Evolutionary conservation across 2,113 vertebrate genomes (phyloP).

Genomic region (Lanius ludovicianus): DNA sequence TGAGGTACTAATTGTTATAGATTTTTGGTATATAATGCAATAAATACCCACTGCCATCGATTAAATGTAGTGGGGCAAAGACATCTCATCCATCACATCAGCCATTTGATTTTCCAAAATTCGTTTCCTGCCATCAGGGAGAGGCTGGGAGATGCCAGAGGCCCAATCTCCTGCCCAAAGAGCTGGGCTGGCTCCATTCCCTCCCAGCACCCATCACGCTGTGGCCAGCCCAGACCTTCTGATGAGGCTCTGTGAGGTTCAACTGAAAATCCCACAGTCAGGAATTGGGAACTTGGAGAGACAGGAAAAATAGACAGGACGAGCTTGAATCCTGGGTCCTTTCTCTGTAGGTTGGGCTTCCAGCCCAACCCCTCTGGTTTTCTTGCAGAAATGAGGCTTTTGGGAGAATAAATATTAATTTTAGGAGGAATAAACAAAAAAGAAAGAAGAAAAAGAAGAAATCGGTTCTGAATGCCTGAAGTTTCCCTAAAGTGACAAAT

Average conservation of each 20-base stretch:
- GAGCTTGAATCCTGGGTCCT: neutral
- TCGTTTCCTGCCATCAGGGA: neutral
- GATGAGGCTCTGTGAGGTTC: neutral
- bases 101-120: neutral
- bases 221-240: neutral
- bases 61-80: neutral
- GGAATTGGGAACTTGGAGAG: neutral
- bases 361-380: neutral
- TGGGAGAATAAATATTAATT: neutral
- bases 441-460: neutral
- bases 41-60: neutral
- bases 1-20: constrained; percentile 47
- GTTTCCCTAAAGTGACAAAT: neutral
- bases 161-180: neutral
- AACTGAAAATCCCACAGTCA: neutral
- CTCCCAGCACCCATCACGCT: neutral
- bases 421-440: neutral
- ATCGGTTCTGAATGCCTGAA: neutral
- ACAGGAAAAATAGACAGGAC: neutral
- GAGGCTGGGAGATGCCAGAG: neutral
- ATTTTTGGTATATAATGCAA: constrained; percentile 17
- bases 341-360: neutral
- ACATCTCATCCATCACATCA: neutral
- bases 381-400: neutral
- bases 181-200: neutral